Conservation (phyloP, 1,140 invertebrate genomes). For the Cheumatopsyche charites region DNA sequence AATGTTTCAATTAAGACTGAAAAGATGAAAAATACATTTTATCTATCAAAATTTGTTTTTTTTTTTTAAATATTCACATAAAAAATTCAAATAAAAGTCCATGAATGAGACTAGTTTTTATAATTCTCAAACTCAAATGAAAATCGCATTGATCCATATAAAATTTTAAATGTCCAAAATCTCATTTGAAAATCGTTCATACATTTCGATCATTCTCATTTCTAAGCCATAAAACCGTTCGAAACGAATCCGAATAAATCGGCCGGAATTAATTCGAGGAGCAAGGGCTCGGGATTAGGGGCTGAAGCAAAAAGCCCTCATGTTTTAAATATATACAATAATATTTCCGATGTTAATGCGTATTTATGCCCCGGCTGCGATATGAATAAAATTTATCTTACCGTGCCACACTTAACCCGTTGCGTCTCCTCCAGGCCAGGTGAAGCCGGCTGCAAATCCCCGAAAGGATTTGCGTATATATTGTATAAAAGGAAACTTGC, state of each 20-base stretch:
- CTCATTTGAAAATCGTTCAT: too few relatives aligned
- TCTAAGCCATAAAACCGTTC: too few relatives aligned
- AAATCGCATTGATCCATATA: too few relatives aligned
- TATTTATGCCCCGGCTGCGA: constrained; percentile 30
- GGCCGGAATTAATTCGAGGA: constrained; percentile 32
- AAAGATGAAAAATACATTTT: too few relatives aligned
- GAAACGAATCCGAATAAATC: constrained; percentile 37
- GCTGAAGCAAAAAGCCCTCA: constrained; percentile 20
- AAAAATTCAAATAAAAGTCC: too few relatives aligned
- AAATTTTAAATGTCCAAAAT: too few relatives aligned
- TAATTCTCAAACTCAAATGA: too few relatives aligned
- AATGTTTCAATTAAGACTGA: too few relatives aligned
- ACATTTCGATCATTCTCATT: too few relatives aligned
- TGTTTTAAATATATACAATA: constrained; percentile 41
- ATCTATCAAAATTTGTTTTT: too few relatives aligned
- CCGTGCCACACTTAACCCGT: constrained; percentile 34
- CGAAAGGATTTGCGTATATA: constrained; percentile 22
- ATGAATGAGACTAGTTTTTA: too few relatives aligned
- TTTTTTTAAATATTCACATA: too few relatives aligned
- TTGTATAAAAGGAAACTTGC: constrained; percentile 27
- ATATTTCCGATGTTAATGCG: constrained; percentile 36
- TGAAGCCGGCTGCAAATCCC: constrained; percentile 22
- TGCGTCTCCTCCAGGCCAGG: constrained; percentile 16
- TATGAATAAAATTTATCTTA: constrained; percentile 41
- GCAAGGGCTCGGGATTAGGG: constrained; percentile 11